Conservation (phyloP, 1,140 invertebrate genomes). For the Monomorium pharaonis region DNA sequence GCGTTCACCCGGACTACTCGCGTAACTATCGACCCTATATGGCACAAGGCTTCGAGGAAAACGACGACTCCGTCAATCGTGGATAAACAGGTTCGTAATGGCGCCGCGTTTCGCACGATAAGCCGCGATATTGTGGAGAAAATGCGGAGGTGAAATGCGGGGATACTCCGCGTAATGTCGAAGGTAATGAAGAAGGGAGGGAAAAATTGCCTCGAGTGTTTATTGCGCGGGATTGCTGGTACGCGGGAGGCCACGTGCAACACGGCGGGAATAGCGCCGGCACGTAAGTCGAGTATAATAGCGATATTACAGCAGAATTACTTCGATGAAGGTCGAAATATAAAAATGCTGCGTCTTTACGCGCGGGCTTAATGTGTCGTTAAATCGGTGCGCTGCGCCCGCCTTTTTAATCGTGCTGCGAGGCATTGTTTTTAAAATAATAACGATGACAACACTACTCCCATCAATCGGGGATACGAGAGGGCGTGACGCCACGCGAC, state of each 20-base stretch:
- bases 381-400: neutral
- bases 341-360: too few relatives aligned
- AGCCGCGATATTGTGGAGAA: neutral
- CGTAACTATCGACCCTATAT: neutral
- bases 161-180: conserved; percentile 3
- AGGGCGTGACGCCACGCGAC: neutral
- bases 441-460: neutral
- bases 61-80: neutral
- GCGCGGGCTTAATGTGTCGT: conserved; percentile 27
- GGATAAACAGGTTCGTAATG: conserved; percentile 15
- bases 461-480: too few relatives aligned
- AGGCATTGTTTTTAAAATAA: neutral
- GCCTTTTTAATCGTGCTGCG: neutral
- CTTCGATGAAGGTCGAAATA: conserved; percentile 27
- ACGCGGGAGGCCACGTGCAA: conserved; percentile 29
- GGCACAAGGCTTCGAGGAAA: conserved; percentile 2
- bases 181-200: conserved; percentile 27
- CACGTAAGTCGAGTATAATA: conserved; percentile 29
- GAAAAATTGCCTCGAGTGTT: conserved; percentile 37
- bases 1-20: neutral
- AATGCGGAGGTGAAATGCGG: neutral
- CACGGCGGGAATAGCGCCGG: conserved; percentile 9
- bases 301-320: conserved; percentile 29
- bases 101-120: neutral
- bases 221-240: neutral